Evolutionary conservation across 2,888 invertebrate genomes (phyloP), one percentile per base, ranked within the genome.

Genomic region (Actias luna): DNA sequence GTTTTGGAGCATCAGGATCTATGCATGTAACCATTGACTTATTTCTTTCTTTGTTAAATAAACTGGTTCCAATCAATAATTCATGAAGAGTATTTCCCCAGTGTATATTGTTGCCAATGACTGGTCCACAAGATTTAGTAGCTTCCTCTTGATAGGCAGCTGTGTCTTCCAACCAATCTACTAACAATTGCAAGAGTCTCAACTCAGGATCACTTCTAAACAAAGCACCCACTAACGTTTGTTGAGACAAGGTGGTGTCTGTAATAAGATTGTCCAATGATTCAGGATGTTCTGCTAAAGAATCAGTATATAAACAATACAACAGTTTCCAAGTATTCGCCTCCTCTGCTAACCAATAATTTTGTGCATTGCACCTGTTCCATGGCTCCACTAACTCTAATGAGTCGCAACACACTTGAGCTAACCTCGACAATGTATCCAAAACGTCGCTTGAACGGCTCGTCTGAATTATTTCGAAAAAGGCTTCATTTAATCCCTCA

Each of bases 41-140:
- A 65, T 77, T 88, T 55, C 82, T 88, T 58, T 92, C 91, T 75
- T 89, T 91, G 66, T 93, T 91, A 68, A 92, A 93, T 55, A 93
- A 76, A 75, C 90, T 92, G 14, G 83, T 77, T 8, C 93, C 92
- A 66, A 90, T 83, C 65, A 96, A 89, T 62, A 97, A 82, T 74
- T 96, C 95, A 84, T 97, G 97, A 25, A 98, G 90, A 2, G 98
- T 98, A 80, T 98, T 98, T 82, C 98, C 97, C 98, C 98, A 98
- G 35, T 97, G 96, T 58, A 97, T 94, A 61, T 96, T 95, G 65
- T 92, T 92, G n/a, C 83, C 83, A 50, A 89, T 87, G 0, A 92
- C 80, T 52, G 92, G 91, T 52, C 88, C 90, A 0, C 88, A 79
- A 2, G 90, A 89, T 63, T 88, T 85, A 10, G 90, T 90, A 0